A percentile compares a stretch with the other conserved stretches of the same genome.
Conservation (phyloP, 1,140 invertebrate species). For the Drosophila punjabiensis region DNA sequence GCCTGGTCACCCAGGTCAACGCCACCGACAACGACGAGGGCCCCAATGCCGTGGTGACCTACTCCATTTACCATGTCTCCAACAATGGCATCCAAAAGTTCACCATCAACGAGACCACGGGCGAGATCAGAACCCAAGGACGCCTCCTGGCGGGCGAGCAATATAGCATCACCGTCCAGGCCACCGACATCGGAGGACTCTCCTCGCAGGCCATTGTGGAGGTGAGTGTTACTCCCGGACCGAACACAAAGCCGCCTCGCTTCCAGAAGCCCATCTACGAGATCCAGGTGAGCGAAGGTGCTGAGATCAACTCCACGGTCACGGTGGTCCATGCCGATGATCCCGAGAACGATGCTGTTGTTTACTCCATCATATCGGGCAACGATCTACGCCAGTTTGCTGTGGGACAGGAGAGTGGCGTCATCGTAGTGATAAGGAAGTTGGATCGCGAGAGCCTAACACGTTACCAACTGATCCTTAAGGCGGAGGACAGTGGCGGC, state of each 20-base stretch:
- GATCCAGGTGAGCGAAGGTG: conserved; percentile 94
- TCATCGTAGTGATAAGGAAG: conserved; percentile 93
- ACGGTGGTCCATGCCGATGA: conserved; percentile 92
- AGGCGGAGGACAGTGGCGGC: conserved; percentile 94
- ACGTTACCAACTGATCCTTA: conserved; percentile 93
- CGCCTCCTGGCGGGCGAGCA: conserved; percentile 94
- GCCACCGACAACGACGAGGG: conserved; percentile 95
- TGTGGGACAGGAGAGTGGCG: conserved; percentile 92
- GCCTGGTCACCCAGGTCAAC: conserved; percentile 91
- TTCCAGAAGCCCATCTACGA: conserved; percentile 93
- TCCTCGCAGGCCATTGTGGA: conserved; percentile 94
- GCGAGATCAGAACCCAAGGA: conserved; percentile 91
- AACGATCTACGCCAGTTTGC: conserved; percentile 94
- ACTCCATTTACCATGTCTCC: conserved; percentile 95
- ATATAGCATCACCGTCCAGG: conserved; percentile 94
- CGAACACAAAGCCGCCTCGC: conserved; percentile 93
- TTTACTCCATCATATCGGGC: conserved; percentile 93
- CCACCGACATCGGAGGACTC: conserved; percentile 89
- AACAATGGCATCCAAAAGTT: conserved; percentile 95
- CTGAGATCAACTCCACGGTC: conserved; percentile 93
- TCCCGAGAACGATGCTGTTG: conserved; percentile 94
- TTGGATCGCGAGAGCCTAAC: conserved; percentile 95
- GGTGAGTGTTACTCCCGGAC: conserved; percentile 92
- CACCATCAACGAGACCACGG: conserved; percentile 92
- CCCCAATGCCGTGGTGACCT: conserved; percentile 92